Evolutionary conservation across 2,797 vertebrate species (phyloP).

Genomic region (Champsocephalus gunnari): DNA sequence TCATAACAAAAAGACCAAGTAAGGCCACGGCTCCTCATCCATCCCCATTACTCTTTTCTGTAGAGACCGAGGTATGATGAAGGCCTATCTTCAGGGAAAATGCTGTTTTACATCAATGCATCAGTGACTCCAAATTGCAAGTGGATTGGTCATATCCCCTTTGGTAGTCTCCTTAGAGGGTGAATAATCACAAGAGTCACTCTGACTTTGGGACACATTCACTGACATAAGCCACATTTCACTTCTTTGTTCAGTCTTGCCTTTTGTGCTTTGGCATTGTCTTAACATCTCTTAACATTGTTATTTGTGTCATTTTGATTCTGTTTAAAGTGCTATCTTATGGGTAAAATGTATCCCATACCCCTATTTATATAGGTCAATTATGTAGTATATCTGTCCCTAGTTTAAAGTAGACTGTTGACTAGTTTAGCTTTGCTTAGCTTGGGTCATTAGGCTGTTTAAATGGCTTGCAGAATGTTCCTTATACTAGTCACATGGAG

Average conservation of each 20-base stretch:
- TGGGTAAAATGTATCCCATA: not conserved
- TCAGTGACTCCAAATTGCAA: constrained; percentile 80
- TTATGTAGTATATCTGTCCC: too few species aligned
- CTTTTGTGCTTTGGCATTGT: constrained; percentile 30
- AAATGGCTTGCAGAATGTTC: not conserved
- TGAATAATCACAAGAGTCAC: constrained; percentile 68
- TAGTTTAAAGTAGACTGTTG: not conserved
- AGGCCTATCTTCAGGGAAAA: constrained; percentile 72
- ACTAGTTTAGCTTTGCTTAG: not conserved
- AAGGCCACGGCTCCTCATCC: constrained; percentile 59
- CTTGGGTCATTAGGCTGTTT: not conserved
- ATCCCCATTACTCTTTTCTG: constrained; percentile 67
- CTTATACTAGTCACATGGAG: not conserved
- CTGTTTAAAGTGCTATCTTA: not conserved
- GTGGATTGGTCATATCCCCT: constrained; percentile 77
- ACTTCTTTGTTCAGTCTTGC: constrained; percentile 31
- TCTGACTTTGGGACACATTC: constrained; percentile 53
- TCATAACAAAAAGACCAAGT: constrained; percentile 47
- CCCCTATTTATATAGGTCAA: too few species aligned
- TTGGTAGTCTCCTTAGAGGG: constrained; percentile 60
- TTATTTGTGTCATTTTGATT: constrained; percentile 1
- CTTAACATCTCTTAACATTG: constrained; percentile 9
- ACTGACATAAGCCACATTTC: constrained; percentile 51
- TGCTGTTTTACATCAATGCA: constrained; percentile 80
- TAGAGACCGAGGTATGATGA: constrained; percentile 65